These are phyloP conservation scores for Dendrolimus kikuchii DNA, from an alignment of 1,140 invertebrate genomes.

Conservation along the genomic window DNA sequence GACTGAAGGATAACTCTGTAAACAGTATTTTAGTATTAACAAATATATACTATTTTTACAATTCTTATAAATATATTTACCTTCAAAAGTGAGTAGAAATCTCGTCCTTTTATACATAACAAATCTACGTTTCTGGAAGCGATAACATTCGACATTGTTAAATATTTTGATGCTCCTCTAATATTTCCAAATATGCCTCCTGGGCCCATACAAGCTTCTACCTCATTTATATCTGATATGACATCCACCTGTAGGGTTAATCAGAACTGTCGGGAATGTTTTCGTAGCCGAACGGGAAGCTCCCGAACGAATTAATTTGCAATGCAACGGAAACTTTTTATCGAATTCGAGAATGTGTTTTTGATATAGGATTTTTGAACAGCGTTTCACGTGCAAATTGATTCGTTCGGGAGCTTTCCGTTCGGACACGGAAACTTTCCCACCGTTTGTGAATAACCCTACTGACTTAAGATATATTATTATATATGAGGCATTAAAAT, in stretches of 20 bases:
- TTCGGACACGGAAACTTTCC: no score
- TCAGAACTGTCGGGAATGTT: neutral
- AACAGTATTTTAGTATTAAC: slow-evolving; percentile 1
- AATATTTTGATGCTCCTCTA: slow-evolving; percentile 39
- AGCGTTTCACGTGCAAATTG: no score
- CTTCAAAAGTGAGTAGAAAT: slow-evolving; percentile 55
- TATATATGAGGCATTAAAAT: no score
- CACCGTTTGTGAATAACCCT: no score
- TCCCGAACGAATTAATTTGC: no score
- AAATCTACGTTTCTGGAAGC: slow-evolving; percentile 59
- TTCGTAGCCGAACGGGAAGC: no score
- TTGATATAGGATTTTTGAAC: no score
- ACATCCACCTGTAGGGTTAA: slow-evolving; percentile 45
- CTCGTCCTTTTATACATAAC: slow-evolving; percentile 43
- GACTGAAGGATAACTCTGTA: slow-evolving; percentile 59
- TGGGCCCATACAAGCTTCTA: slow-evolving; percentile 61
- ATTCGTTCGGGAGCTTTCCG: no score
- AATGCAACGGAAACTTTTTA: no score
- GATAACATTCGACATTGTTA: slow-evolving; percentile 48
- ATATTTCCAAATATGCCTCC: slow-evolving; percentile 65
- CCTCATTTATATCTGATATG: slow-evolving; percentile 50
- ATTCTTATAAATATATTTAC: slow-evolving; percentile 17
- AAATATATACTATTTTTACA: no score
- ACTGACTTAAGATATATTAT: no score
- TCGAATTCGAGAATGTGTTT: no score